Evolutionary conservation across 2,888 invertebrate species (phyloP), one percentile per base, ranked within the genome.

Genomic region (Mythimna impura): DNA sequence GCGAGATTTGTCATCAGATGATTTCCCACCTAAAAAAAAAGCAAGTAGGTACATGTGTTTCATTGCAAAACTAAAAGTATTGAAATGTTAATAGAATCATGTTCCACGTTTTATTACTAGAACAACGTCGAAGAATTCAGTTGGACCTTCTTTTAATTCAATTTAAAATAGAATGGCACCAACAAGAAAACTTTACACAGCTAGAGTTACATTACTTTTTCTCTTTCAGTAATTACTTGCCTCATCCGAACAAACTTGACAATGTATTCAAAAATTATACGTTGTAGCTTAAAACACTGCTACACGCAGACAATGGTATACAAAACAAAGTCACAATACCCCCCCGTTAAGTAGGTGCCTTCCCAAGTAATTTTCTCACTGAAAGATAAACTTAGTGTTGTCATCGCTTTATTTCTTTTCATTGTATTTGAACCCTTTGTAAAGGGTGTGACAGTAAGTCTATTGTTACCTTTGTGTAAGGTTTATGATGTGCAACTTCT

Each of bases 401-500:
- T 79, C 88, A 86, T 86, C 82, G 86, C 87, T 89, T 91, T 91
- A 91, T 90, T 91, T 92, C 89, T 91, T 90, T 91, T 89, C 91
- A 90, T 90, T 90, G 92, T 89, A 85, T 87, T 73, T 86, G 83
- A 88, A 90, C 91, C 91, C 92, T 92, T 91, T 92, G 92, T 91
- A 86, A 85, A 80, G 82, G 82, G 83, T 80, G 83, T 85, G 84
- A 82, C 86, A 85, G 81, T 81, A 83, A 84, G 85, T 87, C 90
- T 79, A 90, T 92, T 93, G 92, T 93, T 88, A 91, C 91, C 90
- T 91, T 92, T 92, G 91, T 91, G 70, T 82, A 76, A 82, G 87
- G 85, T 91, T 92, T 93, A 92, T 91, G 92, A 91, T 88, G 90
- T 90, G 88, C 89, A 89, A 90, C 89, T 87, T 91, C 90, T 88